A percentile compares a stretch with the other conserved stretches of the same genome.
phyloP scores from a whole-genome alignment of 2,113 vertebrate genomes.

The Brachyhypopomus gauderio region DNA sequence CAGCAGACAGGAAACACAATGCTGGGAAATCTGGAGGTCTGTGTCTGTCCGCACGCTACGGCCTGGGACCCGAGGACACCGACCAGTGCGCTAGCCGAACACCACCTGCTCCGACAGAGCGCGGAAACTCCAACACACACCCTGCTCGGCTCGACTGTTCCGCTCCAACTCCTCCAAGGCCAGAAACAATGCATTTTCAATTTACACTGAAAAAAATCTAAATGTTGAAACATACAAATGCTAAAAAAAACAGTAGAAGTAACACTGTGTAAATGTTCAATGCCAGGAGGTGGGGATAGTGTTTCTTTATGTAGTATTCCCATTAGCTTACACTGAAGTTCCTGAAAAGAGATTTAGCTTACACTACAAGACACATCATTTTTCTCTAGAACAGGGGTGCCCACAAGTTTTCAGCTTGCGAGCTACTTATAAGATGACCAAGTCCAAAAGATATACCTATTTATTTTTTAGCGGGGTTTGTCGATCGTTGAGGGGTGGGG shows the following conservation, averaged over 20 bases:
- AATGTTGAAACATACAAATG: not conserved
- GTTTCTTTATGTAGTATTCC: not conserved
- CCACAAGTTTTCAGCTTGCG: no score
- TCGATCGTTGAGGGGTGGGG: no score
- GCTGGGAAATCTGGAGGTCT: constrained; percentile 44
- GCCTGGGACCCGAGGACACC: not conserved
- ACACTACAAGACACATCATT: not conserved
- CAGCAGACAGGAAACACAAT: constrained; percentile 44
- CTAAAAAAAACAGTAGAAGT: not conserved
- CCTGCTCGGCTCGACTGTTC: not conserved
- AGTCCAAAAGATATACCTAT: no score
- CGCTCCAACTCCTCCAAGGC: not conserved
- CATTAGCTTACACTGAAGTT: not conserved
- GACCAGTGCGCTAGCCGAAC: not conserved
- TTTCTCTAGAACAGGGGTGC: no score
- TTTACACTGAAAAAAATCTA: not conserved
- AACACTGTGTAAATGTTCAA: not conserved
- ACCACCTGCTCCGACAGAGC: constrained; percentile 7
- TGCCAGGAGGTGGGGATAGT: not conserved
- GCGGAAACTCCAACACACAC: not conserved
- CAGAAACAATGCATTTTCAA: not conserved
- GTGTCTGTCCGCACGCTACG: constrained; percentile 23
- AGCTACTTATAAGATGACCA: no score
- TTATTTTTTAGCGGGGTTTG: no score
- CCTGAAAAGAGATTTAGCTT: not conserved